These are phyloP conservation scores for Plotosus lineatus DNA, from an alignment of 2,113 vertebrate genomes.

Conservation along the genomic window DNA sequence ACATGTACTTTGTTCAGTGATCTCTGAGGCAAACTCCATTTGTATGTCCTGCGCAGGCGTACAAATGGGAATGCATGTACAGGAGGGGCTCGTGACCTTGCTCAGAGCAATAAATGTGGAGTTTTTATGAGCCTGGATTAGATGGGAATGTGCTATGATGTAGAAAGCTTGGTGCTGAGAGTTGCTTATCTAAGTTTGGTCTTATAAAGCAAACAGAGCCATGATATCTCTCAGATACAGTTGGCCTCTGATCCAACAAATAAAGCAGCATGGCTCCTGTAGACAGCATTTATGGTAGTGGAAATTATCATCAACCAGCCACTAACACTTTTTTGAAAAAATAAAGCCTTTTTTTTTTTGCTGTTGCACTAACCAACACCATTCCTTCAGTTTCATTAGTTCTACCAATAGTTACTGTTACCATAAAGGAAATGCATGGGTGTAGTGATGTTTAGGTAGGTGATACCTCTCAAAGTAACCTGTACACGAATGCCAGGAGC, in stretches of 20 bases:
- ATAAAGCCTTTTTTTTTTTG: not conserved
- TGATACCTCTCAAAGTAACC: too few species aligned
- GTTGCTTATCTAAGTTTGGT: conserved; percentile 18
- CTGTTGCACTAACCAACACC: not conserved
- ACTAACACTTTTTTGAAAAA: not conserved
- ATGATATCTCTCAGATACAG: conserved; percentile 17
- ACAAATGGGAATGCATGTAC: conserved; percentile 30
- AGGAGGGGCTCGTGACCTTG: conserved; percentile 36
- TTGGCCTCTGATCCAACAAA: not conserved
- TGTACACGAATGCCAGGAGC: too few species aligned
- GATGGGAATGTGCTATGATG: not conserved
- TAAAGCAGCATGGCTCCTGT: not conserved
- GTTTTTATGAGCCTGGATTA: conserved; percentile 34
- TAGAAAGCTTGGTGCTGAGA: conserved; percentile 13
- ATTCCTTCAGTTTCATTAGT: too few species aligned
- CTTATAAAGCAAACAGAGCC: conserved; percentile 23
- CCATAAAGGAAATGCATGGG: too few species aligned
- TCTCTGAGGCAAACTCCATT: conserved; percentile 57
- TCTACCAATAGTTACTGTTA: too few species aligned
- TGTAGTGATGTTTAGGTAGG: too few species aligned
- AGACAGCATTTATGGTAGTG: not conserved
- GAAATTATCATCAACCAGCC: not conserved
- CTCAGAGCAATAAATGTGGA: conserved; percentile 60
- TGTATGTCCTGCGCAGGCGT: conserved; percentile 56
- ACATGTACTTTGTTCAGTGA: conserved; percentile 73